phyloP scores from a whole-genome alignment of 2,797 vertebrate genomes.

The Octomys mimax region DNA sequence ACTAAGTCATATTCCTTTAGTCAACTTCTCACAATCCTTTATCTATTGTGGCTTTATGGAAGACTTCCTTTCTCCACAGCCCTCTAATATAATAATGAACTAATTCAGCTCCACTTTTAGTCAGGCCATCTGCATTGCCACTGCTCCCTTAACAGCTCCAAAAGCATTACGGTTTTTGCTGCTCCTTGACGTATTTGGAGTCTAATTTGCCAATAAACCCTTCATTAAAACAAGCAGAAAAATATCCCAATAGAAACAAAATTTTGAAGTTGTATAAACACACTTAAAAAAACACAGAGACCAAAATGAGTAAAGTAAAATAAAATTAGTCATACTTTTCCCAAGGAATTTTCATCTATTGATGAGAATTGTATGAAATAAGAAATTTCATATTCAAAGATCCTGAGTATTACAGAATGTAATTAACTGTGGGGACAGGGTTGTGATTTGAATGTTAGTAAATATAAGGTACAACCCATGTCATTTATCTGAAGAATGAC shows the following conservation, averaged over 20 bases:
- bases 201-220: neutral
- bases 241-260: neutral
- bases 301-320: neutral
- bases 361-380: neutral
- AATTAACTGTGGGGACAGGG: neutral
- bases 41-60: neutral
- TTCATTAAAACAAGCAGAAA: neutral
- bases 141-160: neutral
- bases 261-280: neutral
- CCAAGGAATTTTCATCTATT: neutral
- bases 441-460: neutral
- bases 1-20: neutral
- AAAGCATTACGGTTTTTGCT: neutral
- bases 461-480: neutral
- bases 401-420: neutral
- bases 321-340: neutral
- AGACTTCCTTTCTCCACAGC: neutral
- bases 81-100: neutral
- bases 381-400: neutral
- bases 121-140: neutral
- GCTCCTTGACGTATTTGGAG: neutral
- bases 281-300: neutral
- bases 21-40: neutral
- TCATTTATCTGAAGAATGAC: neutral
- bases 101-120: neutral